phyloP scores from a whole-genome alignment of 2,797 vertebrate genomes.

The Lacerta agilis region DNA sequence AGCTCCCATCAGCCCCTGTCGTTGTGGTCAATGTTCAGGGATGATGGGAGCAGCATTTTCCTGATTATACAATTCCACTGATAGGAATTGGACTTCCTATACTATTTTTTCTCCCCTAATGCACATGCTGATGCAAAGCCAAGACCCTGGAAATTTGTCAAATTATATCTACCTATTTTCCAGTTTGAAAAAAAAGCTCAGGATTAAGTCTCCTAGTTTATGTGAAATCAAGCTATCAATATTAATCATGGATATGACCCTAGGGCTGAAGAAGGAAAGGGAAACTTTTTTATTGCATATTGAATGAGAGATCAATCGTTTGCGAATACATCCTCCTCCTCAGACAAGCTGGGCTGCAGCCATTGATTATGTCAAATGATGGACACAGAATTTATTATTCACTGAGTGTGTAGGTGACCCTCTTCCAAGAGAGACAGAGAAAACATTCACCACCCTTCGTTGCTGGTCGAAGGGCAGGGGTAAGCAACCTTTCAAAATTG shows the following conservation, averaged over 20 bases:
- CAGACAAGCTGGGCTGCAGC: slow-evolving; percentile 30
- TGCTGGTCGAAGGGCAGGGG: background rate
- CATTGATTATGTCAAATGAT: background rate
- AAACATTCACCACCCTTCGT: background rate
- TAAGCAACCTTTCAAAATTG: background rate
- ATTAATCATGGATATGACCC: background rate
- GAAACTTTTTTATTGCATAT: background rate
- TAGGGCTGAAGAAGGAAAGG: background rate
- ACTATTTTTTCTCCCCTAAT: no score
- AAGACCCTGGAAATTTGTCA: background rate
- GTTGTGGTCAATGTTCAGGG: no score
- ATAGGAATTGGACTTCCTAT: background rate
- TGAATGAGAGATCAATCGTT: slow-evolving; percentile 19
- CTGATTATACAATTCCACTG: background rate
- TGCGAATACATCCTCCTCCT: background rate
- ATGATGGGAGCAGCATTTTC: no score
- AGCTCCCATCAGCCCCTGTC: no score
- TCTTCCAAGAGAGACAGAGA: background rate
- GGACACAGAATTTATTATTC: background rate
- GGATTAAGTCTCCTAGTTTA: background rate
- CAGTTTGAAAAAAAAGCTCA: background rate
- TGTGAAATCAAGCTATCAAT: background rate
- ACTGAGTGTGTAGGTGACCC: background rate
- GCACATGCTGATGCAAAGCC: background rate
- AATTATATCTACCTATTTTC: background rate